A percentile compares a stretch with the other conserved stretches of the same genome.
Evolutionary conservation across 2,113 vertebrate genomes (phyloP).

Genomic region (Misgurnus anguillicaudatus): DNA sequence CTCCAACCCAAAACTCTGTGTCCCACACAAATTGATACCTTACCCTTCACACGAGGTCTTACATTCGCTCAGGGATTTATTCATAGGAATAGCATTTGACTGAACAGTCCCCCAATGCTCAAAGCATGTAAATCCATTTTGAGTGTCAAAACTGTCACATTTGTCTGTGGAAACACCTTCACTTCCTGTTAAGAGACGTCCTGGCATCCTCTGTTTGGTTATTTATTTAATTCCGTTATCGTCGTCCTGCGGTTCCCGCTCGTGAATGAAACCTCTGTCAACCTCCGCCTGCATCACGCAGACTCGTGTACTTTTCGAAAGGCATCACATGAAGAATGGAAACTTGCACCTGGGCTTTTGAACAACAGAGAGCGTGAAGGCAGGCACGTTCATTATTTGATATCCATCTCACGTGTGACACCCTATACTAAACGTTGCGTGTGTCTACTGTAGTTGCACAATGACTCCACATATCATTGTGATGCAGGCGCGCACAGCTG

Average conservation of each 20-base stretch:
- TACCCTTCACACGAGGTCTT: background rate
- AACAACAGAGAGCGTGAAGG: background rate
- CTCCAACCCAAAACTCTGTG: background rate
- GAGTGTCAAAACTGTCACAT: slow-evolving; percentile 32
- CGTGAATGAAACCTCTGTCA: slow-evolving; percentile 45
- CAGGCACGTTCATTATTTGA: slow-evolving; percentile 67
- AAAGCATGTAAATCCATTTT: slow-evolving; percentile 29
- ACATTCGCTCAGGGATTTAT: slow-evolving; percentile 1
- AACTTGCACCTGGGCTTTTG: background rate
- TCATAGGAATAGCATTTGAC: slow-evolving; percentile 13
- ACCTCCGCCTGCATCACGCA: slow-evolving; percentile 20
- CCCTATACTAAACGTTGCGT: slow-evolving; percentile 46
- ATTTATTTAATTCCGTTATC: slow-evolving; percentile 49
- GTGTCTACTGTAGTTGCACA: slow-evolving; percentile 59
- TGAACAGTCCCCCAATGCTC: background rate
- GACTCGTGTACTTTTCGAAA: slow-evolving; percentile 6
- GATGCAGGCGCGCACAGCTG: slow-evolving; percentile 69
- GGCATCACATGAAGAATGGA: slow-evolving; percentile 18
- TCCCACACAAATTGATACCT: slow-evolving; percentile 7
- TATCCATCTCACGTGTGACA: slow-evolving; percentile 58
- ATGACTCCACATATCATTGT: slow-evolving; percentile 69
- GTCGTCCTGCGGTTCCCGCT: slow-evolving; percentile 21
- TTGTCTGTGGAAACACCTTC: slow-evolving; percentile 35
- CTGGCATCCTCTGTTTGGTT: slow-evolving; percentile 4
- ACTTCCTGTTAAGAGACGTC: slow-evolving; percentile 12